Evolutionary conservation across 2,113 vertebrate species (phyloP), one percentile per base, ranked within the genome.

Genomic region (Balaenoptera acutorostrata): DNA sequence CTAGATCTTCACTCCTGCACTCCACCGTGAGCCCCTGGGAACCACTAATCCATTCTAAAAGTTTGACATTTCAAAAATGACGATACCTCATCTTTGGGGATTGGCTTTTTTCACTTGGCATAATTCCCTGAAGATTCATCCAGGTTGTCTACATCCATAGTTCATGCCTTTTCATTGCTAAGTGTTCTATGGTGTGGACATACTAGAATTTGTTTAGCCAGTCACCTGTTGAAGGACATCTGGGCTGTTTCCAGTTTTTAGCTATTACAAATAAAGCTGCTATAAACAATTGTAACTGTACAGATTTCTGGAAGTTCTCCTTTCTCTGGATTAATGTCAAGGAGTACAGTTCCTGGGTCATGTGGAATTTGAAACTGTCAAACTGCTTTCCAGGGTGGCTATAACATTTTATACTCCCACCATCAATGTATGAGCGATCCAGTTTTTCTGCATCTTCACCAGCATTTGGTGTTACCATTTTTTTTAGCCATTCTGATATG

Each of bases 401-500:
- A 63, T 5, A 20, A 21, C 14, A 83, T 49, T 41, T 61, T 18
- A 12, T 15, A 52, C 8, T 25, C 10, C 33, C 14, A 18, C 46
- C 15, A 25, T 18, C 25, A n/a, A 29, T 3, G 33, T 15, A 63
- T 0, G 3, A 71, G 55, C 0, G 12, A 21, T 15, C 10, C 5
- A 41, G 23, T 4, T 63, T 61, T n/a, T 71, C 80, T 36, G 55
- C 31, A 31, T 46, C 80, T 46, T 82, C 41, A 8, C 6, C 27
- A 27, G 23, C 1, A 41, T 14, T 33, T 90, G 46, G 1, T 36
- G 17, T 5, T 14, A 5, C 3, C 4, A 6, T 15, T 31, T 31
- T 46, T 74, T 74, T 74, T 52, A 59, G 18, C 36, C 71, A 44
- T 59, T 55, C 55, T 93, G 20, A 3, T 46, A 66, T n/a, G 14